Evolutionary conservation across 2,888 invertebrate species (phyloP).

Genomic region (Drosophila birchii): DNA sequence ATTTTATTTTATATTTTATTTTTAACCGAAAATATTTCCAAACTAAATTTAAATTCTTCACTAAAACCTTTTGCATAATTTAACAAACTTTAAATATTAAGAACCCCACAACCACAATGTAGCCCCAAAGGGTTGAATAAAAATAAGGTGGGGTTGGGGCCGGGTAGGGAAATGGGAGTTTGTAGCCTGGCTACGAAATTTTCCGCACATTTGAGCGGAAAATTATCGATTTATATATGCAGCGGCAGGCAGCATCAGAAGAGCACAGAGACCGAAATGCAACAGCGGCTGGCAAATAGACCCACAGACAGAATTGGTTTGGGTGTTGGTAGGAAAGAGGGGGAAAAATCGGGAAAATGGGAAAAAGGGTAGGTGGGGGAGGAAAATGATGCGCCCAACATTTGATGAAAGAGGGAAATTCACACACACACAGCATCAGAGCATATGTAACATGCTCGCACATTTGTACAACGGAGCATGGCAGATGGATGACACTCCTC

Average conservation of each 20-base stretch:
- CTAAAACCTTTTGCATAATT: neutral
- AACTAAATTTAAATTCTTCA: neutral
- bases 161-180: neutral
- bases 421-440: conserved; percentile 5
- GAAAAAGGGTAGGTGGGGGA: neutral
- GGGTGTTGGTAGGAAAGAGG: neutral
- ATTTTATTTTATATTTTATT: neutral
- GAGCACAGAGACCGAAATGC: conserved; percentile 57
- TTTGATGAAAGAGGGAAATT: conserved; percentile 44
- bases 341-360: neutral
- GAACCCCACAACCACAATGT: conserved; percentile 10
- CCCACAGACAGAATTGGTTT: conserved; percentile 26
- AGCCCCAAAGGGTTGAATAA: conserved; percentile 9
- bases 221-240: conserved; percentile 77
- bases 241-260: conserved; percentile 4
- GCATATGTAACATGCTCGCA: conserved; percentile 44
- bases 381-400: conserved; percentile 58
- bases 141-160: neutral
- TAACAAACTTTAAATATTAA: conserved; percentile 27
- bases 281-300: conserved; percentile 61
- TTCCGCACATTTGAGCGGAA: conserved; percentile 81
- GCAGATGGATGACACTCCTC: conserved; percentile 46
- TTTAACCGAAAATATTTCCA: neutral
- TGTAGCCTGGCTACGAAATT: conserved; percentile 68
- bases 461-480: conserved; percentile 17